These are phyloP conservation scores for Gymnothorax reevesii DNA, from an alignment of 2,797 vertebrate genomes.

Conservation along the genomic window DNA sequence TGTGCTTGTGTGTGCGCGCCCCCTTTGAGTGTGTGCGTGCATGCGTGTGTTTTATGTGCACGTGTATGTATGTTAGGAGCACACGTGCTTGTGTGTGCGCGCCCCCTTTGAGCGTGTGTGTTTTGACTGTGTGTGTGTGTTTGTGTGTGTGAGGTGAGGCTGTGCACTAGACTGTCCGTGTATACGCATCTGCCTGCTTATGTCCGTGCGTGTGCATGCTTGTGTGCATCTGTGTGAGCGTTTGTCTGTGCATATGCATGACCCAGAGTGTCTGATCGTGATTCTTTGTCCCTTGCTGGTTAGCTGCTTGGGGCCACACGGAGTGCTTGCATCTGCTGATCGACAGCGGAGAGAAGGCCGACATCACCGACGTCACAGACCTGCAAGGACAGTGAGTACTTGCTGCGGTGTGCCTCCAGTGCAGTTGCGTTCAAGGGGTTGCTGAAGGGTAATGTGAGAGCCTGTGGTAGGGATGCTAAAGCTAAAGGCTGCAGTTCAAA, in stretches of 20 bases:
- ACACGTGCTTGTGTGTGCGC: no score
- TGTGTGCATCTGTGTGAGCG: no score
- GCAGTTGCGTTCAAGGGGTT: background rate
- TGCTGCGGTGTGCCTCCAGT: background rate
- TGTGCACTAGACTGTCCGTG: background rate
- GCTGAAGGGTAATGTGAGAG: no score
- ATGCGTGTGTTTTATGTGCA: no score
- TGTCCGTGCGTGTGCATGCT: background rate
- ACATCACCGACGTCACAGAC: conserved; percentile 86
- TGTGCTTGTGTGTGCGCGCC: no score
- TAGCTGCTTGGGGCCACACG: conserved; percentile 89
- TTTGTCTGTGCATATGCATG: no score
- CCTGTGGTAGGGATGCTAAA: background rate
- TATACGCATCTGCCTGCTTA: background rate
- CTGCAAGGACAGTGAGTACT: conserved; percentile 87
- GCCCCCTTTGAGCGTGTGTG: no score
- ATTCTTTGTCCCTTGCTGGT: conserved; percentile 70
- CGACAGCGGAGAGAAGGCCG: conserved; percentile 80
- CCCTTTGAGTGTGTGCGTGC: no score
- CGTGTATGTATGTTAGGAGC: no score
- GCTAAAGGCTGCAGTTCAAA: background rate
- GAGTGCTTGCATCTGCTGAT: conserved; percentile 95
- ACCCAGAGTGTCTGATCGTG: conserved; percentile 35
- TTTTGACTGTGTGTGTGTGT: no score
- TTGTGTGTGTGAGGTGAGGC: background rate